Evolutionary conservation across 2,888 invertebrate genomes (phyloP), one percentile per base, ranked within the genome.

Genomic region (Chrysolina oricalcia): DNA sequence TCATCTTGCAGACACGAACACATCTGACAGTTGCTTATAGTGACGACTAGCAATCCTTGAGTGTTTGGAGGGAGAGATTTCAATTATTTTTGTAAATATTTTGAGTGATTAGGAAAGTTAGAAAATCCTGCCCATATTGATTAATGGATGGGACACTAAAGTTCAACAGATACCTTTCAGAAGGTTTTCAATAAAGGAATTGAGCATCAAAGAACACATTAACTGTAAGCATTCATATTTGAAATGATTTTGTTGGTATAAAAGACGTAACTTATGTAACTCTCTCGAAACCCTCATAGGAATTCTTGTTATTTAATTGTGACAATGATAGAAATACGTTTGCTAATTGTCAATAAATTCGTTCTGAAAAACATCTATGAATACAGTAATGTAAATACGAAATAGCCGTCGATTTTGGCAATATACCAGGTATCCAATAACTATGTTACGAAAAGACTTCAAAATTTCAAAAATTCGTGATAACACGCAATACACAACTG

Each of bases 301-400:
- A 40, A 21, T 68, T 19, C 17, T 19, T 19, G n/a, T 27, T 76
- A 66, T 35, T 56, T 80, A 79, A 81, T 81, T 81, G 79, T 81
- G 80, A 78, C 74, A 80, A 78, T 80, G 70, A 71, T 73, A 76
- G 62, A 77, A 66, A 75, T 74, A 77, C 76, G 74, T 68, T 72
- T 77, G 82, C 85, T 87, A n/a, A 87, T 86, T 86, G 87, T 87
- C 86, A 81, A 83, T 85, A 85, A 87, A 86, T 87, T 87, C 86
- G 87, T 84, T 84, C 75, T 67, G 80, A 23, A 53, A 74, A 72
- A 76, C 67, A 73, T 23, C 46, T 72, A 46, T 43, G 67, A 46
- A 65, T 48, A 62, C 53, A 72, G 48, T 72, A 74, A 48, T 76
- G 72, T 56, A 65, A 73, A 74, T 19, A 67, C 53, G 71, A 71